Evolutionary conservation across 2,113 vertebrate genomes (phyloP).

Genomic region (Leptodactylus fuscus): DNA sequence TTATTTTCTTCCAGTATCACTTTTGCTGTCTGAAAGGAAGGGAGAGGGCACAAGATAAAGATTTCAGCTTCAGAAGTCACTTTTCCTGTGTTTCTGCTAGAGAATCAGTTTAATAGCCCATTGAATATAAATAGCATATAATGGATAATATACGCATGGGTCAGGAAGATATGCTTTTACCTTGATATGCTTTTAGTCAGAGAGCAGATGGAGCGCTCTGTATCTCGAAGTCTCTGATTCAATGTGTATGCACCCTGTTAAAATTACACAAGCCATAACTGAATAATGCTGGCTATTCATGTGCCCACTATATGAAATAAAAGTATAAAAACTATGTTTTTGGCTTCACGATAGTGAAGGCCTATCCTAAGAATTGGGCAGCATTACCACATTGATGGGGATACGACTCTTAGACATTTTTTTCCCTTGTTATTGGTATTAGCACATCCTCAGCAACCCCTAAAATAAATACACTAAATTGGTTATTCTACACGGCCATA

Average conservation of each 20-base stretch:
- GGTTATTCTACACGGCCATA: too few species aligned
- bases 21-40: neutral
- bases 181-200: neutral
- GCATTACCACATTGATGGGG: too few species aligned
- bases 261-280: neutral
- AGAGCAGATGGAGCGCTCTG: neutral
- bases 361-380: too few species aligned
- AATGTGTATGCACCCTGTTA: neutral
- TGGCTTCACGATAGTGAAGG: neutral
- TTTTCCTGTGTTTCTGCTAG: neutral
- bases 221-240: neutral
- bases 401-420: too few species aligned
- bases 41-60: neutral
- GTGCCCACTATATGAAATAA: neutral
- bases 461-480: too few species aligned
- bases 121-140: neutral
- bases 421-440: too few species aligned
- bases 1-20: conserved; percentile 14
- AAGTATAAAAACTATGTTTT: neutral
- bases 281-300: neutral
- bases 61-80: neutral
- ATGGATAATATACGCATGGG: neutral
- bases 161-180: conserved; percentile 8
- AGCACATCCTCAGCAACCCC: too few species aligned
- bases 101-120: neutral